Base-by-base conservation (phyloP, 2,888 invertebrate species). In the Coelinius sp. region DNA sequence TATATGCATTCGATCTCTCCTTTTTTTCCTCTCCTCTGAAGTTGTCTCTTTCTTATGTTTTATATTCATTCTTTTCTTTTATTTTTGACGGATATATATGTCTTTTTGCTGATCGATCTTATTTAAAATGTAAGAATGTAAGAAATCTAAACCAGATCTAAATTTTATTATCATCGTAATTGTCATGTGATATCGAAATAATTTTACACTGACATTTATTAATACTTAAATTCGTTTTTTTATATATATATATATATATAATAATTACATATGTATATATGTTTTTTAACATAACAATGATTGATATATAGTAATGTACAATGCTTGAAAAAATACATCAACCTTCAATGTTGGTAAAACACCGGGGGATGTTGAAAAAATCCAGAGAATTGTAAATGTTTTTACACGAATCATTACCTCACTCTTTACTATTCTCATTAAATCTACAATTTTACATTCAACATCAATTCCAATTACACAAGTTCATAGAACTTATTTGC, bases 281-380 rank as follows among this genome's bases (percentile, higher is more conserved):
- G 41, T n/a, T 41, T 41, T 41, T 41, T 10, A 41, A 41, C 41
- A 41, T 41, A 41, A 41, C 41, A n/a, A 41, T 41, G n/a, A 80
- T 80, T 78, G 79, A 82, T 83, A 81, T 84, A 77, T 79, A 75
- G 20, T 80, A 82, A 84, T 84, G 80, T 84, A 84, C 84, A 84
- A 79, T 82, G 80, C 77, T 81, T 84, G 83, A 76, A 84, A 85
- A 85, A 84, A 85, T 85, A 84, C 82, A 82, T 81, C 76, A 83
- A 80, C 80, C 83, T 80, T 82, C 79, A 79, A 78, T 84, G 79
- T 82, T 82, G 77, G 75, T 82, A 76, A 79, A 80, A 82, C 80
- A 82, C 73, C 73, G 77, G 68, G 77, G 74, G 75, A 79, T 14
- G 74, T 66, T 63, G 70, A 68, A 64, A 67, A 70, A 69, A 67